Conservation (phyloP, 2,113 vertebrate species). For the Dolichotis patagonum region DNA sequence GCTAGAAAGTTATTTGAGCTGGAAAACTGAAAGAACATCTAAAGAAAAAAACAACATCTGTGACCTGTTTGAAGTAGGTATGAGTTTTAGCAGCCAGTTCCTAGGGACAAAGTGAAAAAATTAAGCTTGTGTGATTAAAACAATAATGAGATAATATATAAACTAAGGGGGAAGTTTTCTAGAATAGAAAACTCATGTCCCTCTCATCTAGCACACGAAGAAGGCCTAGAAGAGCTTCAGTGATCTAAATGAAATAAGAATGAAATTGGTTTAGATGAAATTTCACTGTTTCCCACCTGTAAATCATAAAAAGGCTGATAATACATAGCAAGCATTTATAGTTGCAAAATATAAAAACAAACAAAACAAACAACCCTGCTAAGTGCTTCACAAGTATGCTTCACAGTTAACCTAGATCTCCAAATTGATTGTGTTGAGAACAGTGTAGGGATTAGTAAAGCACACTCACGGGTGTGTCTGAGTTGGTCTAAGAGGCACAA, state of each 20-base stretch:
- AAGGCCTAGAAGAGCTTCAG: fast-evolving
- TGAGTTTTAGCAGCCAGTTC: not conserved
- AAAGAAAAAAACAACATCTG: not conserved
- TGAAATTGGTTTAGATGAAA: not conserved
- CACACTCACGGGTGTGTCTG: not conserved
- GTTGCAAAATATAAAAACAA: not conserved
- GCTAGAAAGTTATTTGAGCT: not conserved
- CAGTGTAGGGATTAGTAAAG: not conserved
- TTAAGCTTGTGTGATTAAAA: not conserved
- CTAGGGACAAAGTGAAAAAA: not conserved
- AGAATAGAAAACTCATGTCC: not conserved
- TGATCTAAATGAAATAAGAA: not conserved
- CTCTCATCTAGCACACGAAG: not conserved
- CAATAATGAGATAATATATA: not conserved
- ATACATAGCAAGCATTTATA: not conserved
- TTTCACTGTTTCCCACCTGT: not conserved
- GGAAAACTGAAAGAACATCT: not conserved
- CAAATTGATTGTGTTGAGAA: not conserved
- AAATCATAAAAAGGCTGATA: not conserved
- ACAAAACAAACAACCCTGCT: not conserved
- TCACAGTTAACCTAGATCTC: not conserved
- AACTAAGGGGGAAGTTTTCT: not conserved
- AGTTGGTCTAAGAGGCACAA: no score
- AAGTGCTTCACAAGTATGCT: not conserved
- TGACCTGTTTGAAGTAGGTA: not conserved